Evolutionary conservation across 2,888 invertebrate species (phyloP).

Genomic region (Prionchulus punctatus): DNA sequence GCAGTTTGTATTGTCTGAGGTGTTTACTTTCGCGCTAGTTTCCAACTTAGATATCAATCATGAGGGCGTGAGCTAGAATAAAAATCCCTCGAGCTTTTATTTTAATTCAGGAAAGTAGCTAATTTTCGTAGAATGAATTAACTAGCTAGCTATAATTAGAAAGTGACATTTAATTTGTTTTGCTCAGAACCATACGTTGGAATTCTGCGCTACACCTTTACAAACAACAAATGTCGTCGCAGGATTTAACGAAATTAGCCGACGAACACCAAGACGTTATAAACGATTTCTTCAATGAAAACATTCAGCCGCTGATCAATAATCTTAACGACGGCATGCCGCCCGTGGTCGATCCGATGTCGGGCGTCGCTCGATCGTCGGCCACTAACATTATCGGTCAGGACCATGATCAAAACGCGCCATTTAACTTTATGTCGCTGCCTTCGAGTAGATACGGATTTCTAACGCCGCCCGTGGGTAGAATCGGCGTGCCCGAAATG

Average conservation of each 20-base stretch:
- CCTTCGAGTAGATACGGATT: too few relatives aligned
- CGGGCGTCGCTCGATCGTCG: background rate
- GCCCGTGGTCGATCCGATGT: background rate
- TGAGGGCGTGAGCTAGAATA: too few relatives aligned
- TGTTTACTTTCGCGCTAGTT: too few relatives aligned
- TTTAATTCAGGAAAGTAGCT: too few relatives aligned
- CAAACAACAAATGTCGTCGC: background rate
- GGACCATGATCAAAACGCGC: background rate
- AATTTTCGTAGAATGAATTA: too few relatives aligned
- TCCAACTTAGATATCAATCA: too few relatives aligned
- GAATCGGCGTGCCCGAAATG: background rate
- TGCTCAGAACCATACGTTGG: background rate
- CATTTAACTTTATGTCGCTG: background rate
- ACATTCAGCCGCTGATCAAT: background rate
- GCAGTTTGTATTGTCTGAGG: too few relatives aligned
- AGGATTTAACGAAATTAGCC: background rate
- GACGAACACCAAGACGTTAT: too few relatives aligned
- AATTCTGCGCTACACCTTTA: background rate
- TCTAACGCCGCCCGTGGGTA: background rate
- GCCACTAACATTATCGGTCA: background rate
- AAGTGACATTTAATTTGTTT: background rate
- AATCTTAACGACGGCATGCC: background rate
- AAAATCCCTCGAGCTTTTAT: too few relatives aligned
- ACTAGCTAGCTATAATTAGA: too few relatives aligned
- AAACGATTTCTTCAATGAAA: too few relatives aligned